phyloP scores from a whole-genome alignment of 2,113 vertebrate genomes.

The Thalassarche chlororhynchos region DNA sequence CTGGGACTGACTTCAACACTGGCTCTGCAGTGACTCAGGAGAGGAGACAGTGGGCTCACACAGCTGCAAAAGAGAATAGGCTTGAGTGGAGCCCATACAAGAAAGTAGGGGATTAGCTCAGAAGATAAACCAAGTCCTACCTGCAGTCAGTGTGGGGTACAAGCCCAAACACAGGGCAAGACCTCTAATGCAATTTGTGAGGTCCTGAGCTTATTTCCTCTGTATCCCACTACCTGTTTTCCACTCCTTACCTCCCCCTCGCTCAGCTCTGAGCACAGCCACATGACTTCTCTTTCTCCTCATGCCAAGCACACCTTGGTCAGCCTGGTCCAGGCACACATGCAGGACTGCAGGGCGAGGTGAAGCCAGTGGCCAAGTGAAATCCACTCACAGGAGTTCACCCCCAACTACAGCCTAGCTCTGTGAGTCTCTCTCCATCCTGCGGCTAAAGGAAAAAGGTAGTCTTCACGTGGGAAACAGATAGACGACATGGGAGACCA shows the following conservation, averaged over 20 bases:
- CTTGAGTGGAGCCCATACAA: neutral
- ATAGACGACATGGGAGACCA: neutral
- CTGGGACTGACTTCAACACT: neutral
- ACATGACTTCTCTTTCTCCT: neutral
- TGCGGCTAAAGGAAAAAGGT: neutral
- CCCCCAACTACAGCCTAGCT: neutral
- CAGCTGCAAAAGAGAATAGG: neutral
- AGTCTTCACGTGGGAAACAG: accelerated
- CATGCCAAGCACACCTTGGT: neutral
- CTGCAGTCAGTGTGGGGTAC: neutral
- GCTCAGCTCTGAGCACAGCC: neutral
- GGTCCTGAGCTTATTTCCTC: neutral
- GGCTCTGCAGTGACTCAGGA: neutral
- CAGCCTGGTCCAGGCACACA: neutral
- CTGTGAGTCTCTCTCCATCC: neutral
- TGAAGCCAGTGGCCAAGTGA: neutral
- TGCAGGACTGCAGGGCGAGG: accelerated
- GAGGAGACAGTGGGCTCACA: neutral
- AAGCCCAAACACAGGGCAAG: neutral
- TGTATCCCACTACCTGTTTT: neutral
- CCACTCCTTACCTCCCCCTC: neutral
- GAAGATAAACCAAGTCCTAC: neutral
- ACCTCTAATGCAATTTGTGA: neutral
- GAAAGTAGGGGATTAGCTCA: neutral
- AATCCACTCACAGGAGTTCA: neutral